Evolutionary conservation across 92 coral and sea anemone genomes (phyloP).

Genomic region (Porites divaricata): DNA sequence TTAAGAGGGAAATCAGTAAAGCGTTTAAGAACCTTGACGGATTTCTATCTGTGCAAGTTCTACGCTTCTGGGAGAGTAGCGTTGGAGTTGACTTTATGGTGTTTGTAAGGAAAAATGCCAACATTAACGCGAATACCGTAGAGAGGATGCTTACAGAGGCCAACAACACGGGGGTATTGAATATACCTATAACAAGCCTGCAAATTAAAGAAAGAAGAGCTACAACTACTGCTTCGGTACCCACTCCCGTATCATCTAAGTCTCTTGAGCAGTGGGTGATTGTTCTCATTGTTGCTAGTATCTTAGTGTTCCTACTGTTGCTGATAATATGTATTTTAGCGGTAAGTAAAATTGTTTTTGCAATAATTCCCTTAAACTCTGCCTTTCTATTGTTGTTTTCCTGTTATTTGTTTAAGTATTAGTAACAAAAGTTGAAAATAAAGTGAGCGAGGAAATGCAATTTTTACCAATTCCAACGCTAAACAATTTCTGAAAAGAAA

Average conservation of each 20-base stretch:
- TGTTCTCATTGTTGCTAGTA: conserved; percentile 9
- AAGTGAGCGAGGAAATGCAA: too few relatives aligned
- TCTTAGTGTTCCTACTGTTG: conserved; percentile 17
- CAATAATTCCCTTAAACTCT: not conserved
- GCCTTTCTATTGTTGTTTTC: not conserved
- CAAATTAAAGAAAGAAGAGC: not conserved
- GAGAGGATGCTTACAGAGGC: conserved; percentile 10
- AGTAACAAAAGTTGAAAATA: too few relatives aligned
- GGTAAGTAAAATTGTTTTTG: conserved; percentile 15
- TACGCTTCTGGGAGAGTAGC: conserved; percentile 39
- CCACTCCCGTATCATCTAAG: not conserved
- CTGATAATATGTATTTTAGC: conserved; percentile 17
- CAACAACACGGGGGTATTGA: conserved; percentile 9
- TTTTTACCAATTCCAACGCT: too few relatives aligned
- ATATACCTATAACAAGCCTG: conserved; percentile 19
- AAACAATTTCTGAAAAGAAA: too few relatives aligned
- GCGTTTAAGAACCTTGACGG: conserved; percentile 18
- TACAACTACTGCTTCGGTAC: not conserved
- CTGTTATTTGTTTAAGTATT: not conserved
- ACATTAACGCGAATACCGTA: not conserved
- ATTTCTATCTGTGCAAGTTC: conserved; percentile 35
- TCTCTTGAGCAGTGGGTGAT: conserved; percentile 27
- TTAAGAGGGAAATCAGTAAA: conserved; percentile 3
- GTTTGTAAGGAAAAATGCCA: not conserved
- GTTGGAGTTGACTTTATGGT: conserved; percentile 40